Base-by-base conservation (phyloP, 2,888 invertebrate genomes). In the Megalurothrips usitatus region DNA sequence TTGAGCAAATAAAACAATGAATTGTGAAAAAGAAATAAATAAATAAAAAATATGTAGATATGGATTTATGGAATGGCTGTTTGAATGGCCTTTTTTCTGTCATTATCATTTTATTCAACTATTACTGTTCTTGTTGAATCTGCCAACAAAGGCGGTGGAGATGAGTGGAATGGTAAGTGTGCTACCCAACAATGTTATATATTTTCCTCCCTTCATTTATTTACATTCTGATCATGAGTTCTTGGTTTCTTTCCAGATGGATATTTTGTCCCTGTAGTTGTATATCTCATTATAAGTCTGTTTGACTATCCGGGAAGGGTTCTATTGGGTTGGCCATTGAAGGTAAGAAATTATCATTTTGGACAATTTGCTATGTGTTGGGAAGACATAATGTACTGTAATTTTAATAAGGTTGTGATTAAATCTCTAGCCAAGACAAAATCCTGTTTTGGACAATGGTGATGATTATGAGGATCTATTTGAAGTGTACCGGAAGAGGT, bases 211-310 rank as follows among this genome's bases (percentile, higher is more conserved):
- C 68, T 79, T 81, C 34, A n/a, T n/a, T n/a, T n/a, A 34, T 43
- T 80, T 79, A 10, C 8, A 79, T 14, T 78, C 34, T 78, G 81
- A 81, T 80, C 79, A 52, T 63, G 34, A 52, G 63, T 49, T 79
- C 82, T 52, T 81, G 80, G 68, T 83, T 84, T 84, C 83, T 84
- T 92, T 92, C 80, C 88, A 96, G 97, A 94, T 86, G 91, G 94
- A 83, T 98, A 93, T 87, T 98, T 96, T 87, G 92, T 95, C 83
- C 97, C 97, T 0, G 96, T 97, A 17, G 93, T 95, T 0, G 94
- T 96, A 83, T 98, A 97, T 87, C 89, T 98, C 81, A 90, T 96
- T 83, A 97, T 97, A 87, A 97, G 96, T 86, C 90, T 92, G 79
- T 95, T 94, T 4, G 98, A 98, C 88, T 96, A 96, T 85, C 86